Percentiles rank a stretch among this genome's conserved stretches.
phyloP scores from a whole-genome alignment of 2,113 vertebrate species.

The Nerophis lumbriciformis region DNA sequence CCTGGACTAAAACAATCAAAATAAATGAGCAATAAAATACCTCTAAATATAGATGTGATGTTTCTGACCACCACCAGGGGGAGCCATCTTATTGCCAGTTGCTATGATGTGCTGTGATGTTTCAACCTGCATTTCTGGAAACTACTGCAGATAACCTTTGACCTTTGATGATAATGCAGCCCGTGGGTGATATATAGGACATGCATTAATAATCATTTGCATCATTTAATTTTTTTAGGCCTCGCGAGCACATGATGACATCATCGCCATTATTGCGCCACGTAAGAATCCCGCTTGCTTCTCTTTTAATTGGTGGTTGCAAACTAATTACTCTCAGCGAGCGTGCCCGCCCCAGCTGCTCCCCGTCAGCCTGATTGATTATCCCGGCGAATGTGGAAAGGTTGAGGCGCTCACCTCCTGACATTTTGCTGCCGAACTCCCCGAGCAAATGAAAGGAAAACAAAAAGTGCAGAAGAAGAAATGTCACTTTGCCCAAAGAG shows the following conservation, averaged over 20 bases:
- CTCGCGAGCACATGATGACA: neutral
- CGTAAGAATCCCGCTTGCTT: conserved; percentile 8
- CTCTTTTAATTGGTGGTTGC: conserved; percentile 40
- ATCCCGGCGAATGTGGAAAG: conserved; percentile 62
- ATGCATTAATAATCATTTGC: too few species aligned
- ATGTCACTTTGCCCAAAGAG: conserved; percentile 37
- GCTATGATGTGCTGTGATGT: too few species aligned
- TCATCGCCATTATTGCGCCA: neutral
- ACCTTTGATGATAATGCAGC: too few species aligned
- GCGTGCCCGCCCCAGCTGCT: neutral
- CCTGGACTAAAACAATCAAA: too few species aligned
- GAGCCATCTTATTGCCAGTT: too few species aligned
- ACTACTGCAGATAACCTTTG: too few species aligned
- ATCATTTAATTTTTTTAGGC: too few species aligned
- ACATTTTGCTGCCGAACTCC: conserved; percentile 52
- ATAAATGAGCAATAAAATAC: too few species aligned
- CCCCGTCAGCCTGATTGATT: conserved; percentile 57
- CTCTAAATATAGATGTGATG: too few species aligned
- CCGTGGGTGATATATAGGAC: too few species aligned
- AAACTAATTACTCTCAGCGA: conserved; percentile 26
- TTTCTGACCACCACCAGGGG: too few species aligned
- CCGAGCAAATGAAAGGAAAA: conserved; percentile 43
- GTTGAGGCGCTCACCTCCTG: conserved; percentile 56
- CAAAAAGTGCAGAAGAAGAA: conserved; percentile 44
- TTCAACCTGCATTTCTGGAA: too few species aligned